A percentile compares a stretch with the other conserved stretches of the same genome.
Evolutionary conservation across 2,113 vertebrate species (phyloP).

Genomic region (Oceanodroma tethys): DNA sequence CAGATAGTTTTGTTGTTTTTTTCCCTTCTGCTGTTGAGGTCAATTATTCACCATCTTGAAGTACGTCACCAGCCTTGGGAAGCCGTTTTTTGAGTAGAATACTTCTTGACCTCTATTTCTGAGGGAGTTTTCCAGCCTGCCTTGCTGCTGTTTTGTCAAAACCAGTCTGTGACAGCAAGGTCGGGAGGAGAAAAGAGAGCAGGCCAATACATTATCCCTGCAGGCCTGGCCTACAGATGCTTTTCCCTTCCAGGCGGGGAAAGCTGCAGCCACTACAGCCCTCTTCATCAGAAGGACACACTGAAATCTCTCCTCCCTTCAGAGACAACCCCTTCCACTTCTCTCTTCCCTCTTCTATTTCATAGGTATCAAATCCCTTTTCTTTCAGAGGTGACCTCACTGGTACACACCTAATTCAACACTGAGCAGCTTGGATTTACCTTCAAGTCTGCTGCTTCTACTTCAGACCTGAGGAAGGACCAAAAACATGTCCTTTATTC

Average conservation of each 20-base stretch:
- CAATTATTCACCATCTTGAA: slow-evolving; percentile 38
- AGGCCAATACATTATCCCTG: not conserved
- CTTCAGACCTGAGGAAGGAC: not conserved
- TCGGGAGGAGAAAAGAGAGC: not conserved
- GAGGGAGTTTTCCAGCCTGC: slow-evolving; percentile 1
- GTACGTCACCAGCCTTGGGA: slow-evolving; percentile 35
- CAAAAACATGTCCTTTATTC: rapidly evolving
- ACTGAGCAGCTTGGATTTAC: not conserved
- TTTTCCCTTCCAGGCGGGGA: not conserved
- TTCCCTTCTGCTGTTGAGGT: not conserved
- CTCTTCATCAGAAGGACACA: not conserved
- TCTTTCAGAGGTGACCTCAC: not conserved
- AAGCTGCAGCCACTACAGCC: not conserved
- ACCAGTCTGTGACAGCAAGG: not conserved
- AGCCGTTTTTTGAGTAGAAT: slow-evolving; percentile 6
- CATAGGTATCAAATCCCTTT: not conserved
- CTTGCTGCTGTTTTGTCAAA: not conserved
- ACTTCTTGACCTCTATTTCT: slow-evolving; percentile 30
- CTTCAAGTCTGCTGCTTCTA: not conserved
- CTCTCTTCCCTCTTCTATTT: not conserved
- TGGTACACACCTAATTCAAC: not conserved
- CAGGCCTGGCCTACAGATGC: not conserved
- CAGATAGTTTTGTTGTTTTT: not conserved
- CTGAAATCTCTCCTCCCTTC: not conserved
- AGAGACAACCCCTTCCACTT: not conserved